phyloP scores from a whole-genome alignment of 2,888 invertebrate species.

The Cephus pygmeus region DNA sequence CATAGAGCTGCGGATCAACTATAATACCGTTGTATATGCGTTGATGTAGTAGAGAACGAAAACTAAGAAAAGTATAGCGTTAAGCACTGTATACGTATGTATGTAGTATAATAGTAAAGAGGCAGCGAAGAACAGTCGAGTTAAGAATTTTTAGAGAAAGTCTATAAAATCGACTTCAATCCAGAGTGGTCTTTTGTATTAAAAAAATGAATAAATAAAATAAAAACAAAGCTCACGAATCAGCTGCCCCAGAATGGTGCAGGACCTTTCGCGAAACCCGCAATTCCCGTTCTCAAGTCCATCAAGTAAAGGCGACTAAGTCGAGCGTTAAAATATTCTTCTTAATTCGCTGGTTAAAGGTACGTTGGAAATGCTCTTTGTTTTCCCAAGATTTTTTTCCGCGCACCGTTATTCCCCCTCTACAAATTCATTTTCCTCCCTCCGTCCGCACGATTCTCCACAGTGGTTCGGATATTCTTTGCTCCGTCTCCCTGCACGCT shows the following conservation, averaged over 20 bases:
- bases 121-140: background rate
- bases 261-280: background rate
- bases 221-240: background rate
- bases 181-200: background rate
- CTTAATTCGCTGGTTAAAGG: constrained; percentile 47
- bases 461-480: constrained; percentile 16
- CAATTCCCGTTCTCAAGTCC: background rate
- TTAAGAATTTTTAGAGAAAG: background rate
- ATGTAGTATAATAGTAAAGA: no score
- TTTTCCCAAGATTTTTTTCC: constrained; percentile 40
- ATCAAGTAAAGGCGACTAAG: constrained; percentile 52
- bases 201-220: background rate
- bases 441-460: constrained; percentile 28
- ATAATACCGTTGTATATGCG: background rate
- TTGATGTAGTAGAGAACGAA: background rate
- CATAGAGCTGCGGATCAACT: background rate
- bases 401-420: background rate
- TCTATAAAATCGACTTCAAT: background rate
- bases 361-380: constrained; percentile 35
- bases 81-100: no score
- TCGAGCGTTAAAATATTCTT: constrained; percentile 58
- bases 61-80: background rate
- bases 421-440: constrained; percentile 13
- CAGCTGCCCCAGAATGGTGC: background rate
- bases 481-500: background rate